Evolutionary conservation across 2,797 vertebrate species (phyloP).

Genomic region (Rhinophrynus dorsalis): DNA sequence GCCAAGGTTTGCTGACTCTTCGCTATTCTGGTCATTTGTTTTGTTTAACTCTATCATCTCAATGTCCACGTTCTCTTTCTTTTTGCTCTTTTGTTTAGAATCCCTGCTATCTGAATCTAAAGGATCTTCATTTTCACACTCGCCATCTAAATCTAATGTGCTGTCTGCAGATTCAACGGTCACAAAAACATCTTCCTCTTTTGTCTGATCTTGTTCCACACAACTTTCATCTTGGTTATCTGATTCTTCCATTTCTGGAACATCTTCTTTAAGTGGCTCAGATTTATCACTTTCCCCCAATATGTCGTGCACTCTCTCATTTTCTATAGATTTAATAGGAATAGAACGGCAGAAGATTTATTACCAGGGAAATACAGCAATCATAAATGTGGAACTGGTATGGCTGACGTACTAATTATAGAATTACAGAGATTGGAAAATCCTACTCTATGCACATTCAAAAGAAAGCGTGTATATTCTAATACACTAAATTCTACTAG

Average conservation of each 20-base stretch:
- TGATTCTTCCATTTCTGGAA: slow-evolving; percentile 73
- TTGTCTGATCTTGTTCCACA: slow-evolving; percentile 74
- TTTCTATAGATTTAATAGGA: slow-evolving; percentile 99
- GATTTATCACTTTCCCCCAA: slow-evolving; percentile 95
- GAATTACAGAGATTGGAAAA: slow-evolving; percentile 83
- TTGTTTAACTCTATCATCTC: slow-evolving; percentile 78
- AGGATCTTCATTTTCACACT: slow-evolving; percentile 72
- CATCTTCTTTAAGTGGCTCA: slow-evolving; percentile 94
- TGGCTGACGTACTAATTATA: slow-evolving; percentile 83
- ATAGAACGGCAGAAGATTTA: slow-evolving; percentile 99
- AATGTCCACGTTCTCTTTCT: slow-evolving; percentile 73
- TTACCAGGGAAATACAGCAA: slow-evolving; percentile 98
- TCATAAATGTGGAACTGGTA: slow-evolving; percentile 90
- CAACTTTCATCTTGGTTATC: slow-evolving; percentile 84
- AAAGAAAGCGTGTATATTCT: not conserved
- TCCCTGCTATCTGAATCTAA: slow-evolving; percentile 80
- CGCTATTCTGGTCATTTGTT: slow-evolving; percentile 82
- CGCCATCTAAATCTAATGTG: slow-evolving; percentile 80
- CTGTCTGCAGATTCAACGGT: slow-evolving; percentile 74
- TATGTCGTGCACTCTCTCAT: slow-evolving; percentile 96
- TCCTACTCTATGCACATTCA: slow-evolving; percentile 68
- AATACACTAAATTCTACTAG: not conserved
- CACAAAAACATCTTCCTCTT: slow-evolving; percentile 79
- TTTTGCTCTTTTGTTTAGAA: slow-evolving; percentile 67
- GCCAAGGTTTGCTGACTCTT: slow-evolving; percentile 71